Base-by-base conservation (phyloP, 2,888 invertebrate species). In the Diarsia brunnea region DNA sequence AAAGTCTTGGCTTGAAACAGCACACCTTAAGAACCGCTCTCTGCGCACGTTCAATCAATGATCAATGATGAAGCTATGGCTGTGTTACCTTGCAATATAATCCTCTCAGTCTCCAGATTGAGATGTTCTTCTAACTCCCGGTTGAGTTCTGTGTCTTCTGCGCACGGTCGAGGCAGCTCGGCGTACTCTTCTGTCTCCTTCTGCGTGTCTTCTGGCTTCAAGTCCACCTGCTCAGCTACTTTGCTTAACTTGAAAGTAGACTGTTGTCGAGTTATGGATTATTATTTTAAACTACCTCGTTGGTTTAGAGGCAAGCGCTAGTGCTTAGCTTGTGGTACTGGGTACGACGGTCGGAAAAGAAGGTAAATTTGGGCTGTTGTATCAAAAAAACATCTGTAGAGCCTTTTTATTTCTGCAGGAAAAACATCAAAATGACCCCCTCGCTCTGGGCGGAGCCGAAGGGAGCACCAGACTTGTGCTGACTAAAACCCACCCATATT, bases 81-180 rank as follows among this genome's bases (percentile, higher is more conserved):
- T 27, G 55, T 24, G 58, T 24, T 70, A 94, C 95, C 95, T 91
- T 92, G 90, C 0, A 93, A 81, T 53, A 95, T 91, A 24, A 93
- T 85, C 72, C 94, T 87, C 55, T 96, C 96, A 0, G 93, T 89
- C 73, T 94, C 93, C 89, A 95, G 82, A 61, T 92, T 89, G 8
- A 95, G 90, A 65, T 94, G 95, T 19, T 92, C 91, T 47, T 93
- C 94, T 4, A 92, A 63, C 10, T 91, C 91, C 27, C 87, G 85
- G 2, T 92, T 91, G 0, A 90, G 87, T 3, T 90, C 90, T 8
- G 84, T 88, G 1, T 88, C 91, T 10, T 88, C 89, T 7, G 78
- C 74, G 47, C 83, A 83, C 27, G 67, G 0, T 47, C 81, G 8
- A 11, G 71, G 73, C 5, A 80, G 65, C 76, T 68, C 82, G 68